Evolutionary conservation across 2,888 invertebrate genomes (phyloP).

Genomic region (Mimumesa dahlbomi): DNA sequence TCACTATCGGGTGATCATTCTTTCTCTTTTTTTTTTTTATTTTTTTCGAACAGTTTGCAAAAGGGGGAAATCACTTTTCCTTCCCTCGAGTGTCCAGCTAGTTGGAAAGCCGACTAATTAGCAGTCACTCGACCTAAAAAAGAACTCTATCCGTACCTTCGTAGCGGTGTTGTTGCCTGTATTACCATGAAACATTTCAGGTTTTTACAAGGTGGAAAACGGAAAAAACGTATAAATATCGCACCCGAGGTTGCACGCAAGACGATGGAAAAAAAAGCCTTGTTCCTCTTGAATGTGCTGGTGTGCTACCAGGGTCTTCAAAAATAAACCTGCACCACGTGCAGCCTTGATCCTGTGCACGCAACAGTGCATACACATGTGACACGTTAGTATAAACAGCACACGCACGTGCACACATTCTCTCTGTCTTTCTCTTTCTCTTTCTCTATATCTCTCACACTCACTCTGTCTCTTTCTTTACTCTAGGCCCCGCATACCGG

Average conservation of each 20-base stretch:
- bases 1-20: too few species aligned
- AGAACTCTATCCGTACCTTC: background rate
- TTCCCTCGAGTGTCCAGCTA: background rate
- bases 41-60: background rate
- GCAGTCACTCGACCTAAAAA: slow-evolving; percentile 19
- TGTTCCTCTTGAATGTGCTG: slow-evolving; percentile 26
- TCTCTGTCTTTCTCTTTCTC: too few species aligned
- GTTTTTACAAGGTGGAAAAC: slow-evolving; percentile 25
- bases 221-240: slow-evolving; percentile 59
- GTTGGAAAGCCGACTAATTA: slow-evolving; percentile 15
- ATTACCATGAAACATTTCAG: slow-evolving; percentile 26
- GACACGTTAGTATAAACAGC: slow-evolving; percentile 19
- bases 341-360: slow-evolving; percentile 66
- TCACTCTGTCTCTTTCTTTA: background rate
- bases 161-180: too few species aligned
- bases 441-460: too few species aligned
- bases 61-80: slow-evolving; percentile 7
- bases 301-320: slow-evolving; percentile 46
- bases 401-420: slow-evolving; percentile 25
- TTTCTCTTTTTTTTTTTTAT: too few species aligned
- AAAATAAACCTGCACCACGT: slow-evolving; percentile 63
- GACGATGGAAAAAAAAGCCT: slow-evolving; percentile 48
- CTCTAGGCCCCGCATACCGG: slow-evolving; percentile 9
- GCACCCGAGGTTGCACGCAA: slow-evolving; percentile 55
- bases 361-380: slow-evolving; percentile 53